Base-by-base conservation (phyloP, 2,113 vertebrate species). In the Chaenogobius annularis region DNA sequence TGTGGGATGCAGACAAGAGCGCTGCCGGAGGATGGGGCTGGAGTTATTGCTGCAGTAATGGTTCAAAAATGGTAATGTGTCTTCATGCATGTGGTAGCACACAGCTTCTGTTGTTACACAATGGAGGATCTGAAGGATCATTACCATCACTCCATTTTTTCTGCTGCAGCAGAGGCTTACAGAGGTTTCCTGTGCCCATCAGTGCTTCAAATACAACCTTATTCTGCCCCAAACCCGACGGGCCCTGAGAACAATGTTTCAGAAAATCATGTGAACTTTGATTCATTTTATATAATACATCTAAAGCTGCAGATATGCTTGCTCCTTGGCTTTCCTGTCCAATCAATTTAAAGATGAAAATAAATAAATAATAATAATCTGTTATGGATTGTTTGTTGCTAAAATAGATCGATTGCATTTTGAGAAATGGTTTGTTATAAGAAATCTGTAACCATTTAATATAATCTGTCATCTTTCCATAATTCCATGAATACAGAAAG, bases 31-130 rank as follows among this genome's bases (percentile, higher is more conserved):
- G 61, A 35, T 48, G 46, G 26, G 8, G 12, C 14, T 19, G 14
- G 20, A 43, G 69, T 12, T 46, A 66, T 54, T 3, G 52, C 35
- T 7, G 20, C 37, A 10, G 22, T 65, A 47, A 77, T 48, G 52
- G 46, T 52, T 68, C 65, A 66, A 69, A 77, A 66, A 63, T 69
- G n/a, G 26, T 69, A 73, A 77, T 72, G 19, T 64, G 58, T 44
- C 13, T 46, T 59, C 54, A 48, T 44, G 22, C 31, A 37, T 72
- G 47, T 61, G 55, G 50, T 69, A 63, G 59, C 65, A 78, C 44
- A 47, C 23, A 10, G 31, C 31, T 31, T 31, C 31, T 20, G 22
- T 78, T 46, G 61, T 63, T 35, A 43, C 61, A 63, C 61, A 63
- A 63, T 63, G 61, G 61, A 63, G 17, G 61, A 63, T 35, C 61